Base-by-base conservation (phyloP, 2,113 vertebrate genomes). In the mouse (Mus musculus) region DNA sequence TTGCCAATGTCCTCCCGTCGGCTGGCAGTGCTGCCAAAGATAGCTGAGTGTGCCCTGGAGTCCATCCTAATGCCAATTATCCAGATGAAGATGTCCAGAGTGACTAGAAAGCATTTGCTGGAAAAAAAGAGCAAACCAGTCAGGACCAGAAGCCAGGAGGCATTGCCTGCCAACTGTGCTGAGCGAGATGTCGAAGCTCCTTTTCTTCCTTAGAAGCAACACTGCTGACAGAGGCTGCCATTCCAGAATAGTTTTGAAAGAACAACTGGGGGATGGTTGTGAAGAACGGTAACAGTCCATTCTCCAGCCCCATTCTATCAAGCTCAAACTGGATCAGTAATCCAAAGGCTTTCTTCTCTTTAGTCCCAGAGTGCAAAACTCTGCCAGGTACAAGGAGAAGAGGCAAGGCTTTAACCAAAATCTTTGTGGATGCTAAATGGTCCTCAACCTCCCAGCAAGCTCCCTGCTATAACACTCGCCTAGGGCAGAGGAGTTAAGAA, bases 281-380 rank as follows among this genome's bases (percentile, higher is more conserved):
- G 78, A 93, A 81, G 7, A 86, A 78, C 26, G 26, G 71, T 82
- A 69, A 92, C 86, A 81, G 77, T 67, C 54, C 72, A 52, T 92
- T 88, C 82, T 86, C 80, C 33, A 33, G 36, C 7, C 8, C 33
- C 22, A 24, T n/a, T 75, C 61, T 78, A 2, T 26, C 22, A 46
- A 63, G 91, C 91, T 96, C 93, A 63, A 86, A 46, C 28, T 73
- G 75, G 90, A 81, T 97, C 95, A 91, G 54, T 96, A 92, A 95
- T 30, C 54, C 61, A 87, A 94, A 91, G 77, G 33, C 94, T 95
- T 94, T 95, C 86, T 95, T 52, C 89, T 97, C 92, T 94, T 95
- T 95, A 92, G 85, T 95, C 26, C 90, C 75, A 1, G 75, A 87
- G 28, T 96, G 91, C 78, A 93, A 96, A 94, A 87, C 30, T 72